phyloP scores from a whole-genome alignment of 2,797 vertebrate species.

The Halcyon smyrnensis region DNA sequence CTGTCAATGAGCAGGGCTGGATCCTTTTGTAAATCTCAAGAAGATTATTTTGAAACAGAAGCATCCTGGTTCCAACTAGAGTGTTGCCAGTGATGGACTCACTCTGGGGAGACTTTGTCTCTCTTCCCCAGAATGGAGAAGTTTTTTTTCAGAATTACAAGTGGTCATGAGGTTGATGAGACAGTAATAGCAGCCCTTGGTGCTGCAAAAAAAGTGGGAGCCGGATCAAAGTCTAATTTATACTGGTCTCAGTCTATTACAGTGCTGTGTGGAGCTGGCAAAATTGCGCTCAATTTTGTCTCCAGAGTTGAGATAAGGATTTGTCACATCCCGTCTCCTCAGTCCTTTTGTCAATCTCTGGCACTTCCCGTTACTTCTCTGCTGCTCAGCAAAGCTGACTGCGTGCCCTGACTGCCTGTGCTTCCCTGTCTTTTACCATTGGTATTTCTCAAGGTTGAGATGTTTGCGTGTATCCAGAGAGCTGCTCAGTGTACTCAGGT shows the following conservation, averaged over 20 bases:
- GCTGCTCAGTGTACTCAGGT: background rate
- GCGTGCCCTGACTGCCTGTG: background rate
- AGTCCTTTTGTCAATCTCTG: background rate
- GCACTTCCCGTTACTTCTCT: background rate
- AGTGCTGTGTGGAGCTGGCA: background rate
- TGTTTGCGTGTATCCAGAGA: background rate
- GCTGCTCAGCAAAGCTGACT: background rate
- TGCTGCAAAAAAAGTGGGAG: background rate
- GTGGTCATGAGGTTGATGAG: background rate
- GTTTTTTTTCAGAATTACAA: background rate
- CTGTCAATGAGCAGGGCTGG: background rate
- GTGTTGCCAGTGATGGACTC: background rate
- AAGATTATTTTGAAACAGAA: background rate
- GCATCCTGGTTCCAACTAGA: background rate
- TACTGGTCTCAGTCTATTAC: background rate
- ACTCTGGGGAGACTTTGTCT: background rate
- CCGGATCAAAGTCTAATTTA: background rate
- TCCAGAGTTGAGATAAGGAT: background rate
- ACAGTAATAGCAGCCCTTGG: background rate
- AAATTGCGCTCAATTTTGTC: background rate
- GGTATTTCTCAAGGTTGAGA: slow-evolving; percentile 16
- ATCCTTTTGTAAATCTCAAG: background rate
- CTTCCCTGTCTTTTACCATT: slow-evolving; percentile 20
- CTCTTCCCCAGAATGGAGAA: background rate
- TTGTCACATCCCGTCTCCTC: slow-evolving; percentile 22